These are phyloP conservation scores for Octopus sinensis DNA, from an alignment of 1,140 invertebrate species.

Conservation along the genomic window DNA sequence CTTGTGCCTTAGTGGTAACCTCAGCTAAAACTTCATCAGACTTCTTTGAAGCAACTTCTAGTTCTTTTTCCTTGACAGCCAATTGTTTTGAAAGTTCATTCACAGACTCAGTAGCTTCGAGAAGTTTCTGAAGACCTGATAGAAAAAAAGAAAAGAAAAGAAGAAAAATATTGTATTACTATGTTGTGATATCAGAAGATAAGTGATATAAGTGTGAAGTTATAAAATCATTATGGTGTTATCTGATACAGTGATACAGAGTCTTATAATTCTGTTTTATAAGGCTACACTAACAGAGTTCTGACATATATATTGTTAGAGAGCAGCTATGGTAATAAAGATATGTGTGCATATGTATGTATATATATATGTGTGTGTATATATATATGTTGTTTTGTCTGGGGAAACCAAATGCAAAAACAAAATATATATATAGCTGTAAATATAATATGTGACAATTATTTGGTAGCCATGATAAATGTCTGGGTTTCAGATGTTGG, in stretches of 20 bases:
- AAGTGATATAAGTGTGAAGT: neutral
- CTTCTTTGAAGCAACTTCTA: slow-evolving; percentile 84
- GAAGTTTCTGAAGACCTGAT: slow-evolving; percentile 78
- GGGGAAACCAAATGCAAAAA: too few species aligned
- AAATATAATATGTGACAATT: too few species aligned
- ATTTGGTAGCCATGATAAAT: too few species aligned
- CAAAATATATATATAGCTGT: too few species aligned
- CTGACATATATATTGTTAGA: neutral
- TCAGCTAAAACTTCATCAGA: slow-evolving; percentile 70
- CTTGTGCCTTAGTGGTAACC: slow-evolving; percentile 86
- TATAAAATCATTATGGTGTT: neutral
- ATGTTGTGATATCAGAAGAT: neutral
- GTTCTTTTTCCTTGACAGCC: slow-evolving; percentile 89
- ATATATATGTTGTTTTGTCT: neutral
- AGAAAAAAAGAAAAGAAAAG: neutral
- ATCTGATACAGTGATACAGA: neutral
- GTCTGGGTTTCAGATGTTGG: too few species aligned
- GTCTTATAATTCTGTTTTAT: neutral
- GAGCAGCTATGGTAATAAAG: neutral
- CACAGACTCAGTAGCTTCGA: slow-evolving; percentile 90
- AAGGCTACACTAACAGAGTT: neutral
- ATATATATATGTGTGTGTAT: neutral
- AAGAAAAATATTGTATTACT: neutral
- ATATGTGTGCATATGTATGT: neutral
- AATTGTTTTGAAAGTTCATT: slow-evolving; percentile 88